A percentile compares a stretch with the other conserved stretches of the same genome.
Evolutionary conservation across 2,888 invertebrate genomes (phyloP).

Genomic region (Lucinisca nassula): DNA sequence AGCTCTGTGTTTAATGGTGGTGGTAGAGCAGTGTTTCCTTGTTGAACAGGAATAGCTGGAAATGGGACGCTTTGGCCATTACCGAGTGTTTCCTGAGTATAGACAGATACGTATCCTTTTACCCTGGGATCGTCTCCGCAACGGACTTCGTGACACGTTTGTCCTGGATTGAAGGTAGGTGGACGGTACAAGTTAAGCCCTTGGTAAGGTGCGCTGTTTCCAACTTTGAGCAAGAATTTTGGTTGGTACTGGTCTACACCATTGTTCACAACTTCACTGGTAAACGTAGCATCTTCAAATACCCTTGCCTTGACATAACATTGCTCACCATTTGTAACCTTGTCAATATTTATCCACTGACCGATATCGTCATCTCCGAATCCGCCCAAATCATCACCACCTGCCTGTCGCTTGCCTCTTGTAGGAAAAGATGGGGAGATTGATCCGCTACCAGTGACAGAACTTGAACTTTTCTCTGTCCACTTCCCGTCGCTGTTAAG

Average conservation of each 20-base stretch:
- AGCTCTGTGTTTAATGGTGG: background rate
- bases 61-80: background rate
- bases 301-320: conserved; percentile 1
- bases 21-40: background rate
- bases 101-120: background rate
- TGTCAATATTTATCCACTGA: background rate
- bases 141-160: background rate
- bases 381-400: background rate
- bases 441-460: background rate
- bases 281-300: background rate
- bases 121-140: background rate
- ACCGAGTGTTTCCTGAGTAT: background rate
- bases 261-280: background rate
- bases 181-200: background rate
- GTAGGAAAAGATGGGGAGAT: background rate
- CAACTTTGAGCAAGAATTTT: background rate
- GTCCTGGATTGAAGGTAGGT: background rate
- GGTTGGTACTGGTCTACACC: background rate
- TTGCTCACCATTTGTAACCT: background rate
- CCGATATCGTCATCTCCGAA: background rate
- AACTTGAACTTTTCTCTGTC: background rate
- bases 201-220: background rate
- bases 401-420: background rate
- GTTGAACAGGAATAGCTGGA: background rate
- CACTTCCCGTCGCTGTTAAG: background rate